phyloP scores from a whole-genome alignment of 2,797 vertebrate genomes.

The Nothura maculosa region DNA sequence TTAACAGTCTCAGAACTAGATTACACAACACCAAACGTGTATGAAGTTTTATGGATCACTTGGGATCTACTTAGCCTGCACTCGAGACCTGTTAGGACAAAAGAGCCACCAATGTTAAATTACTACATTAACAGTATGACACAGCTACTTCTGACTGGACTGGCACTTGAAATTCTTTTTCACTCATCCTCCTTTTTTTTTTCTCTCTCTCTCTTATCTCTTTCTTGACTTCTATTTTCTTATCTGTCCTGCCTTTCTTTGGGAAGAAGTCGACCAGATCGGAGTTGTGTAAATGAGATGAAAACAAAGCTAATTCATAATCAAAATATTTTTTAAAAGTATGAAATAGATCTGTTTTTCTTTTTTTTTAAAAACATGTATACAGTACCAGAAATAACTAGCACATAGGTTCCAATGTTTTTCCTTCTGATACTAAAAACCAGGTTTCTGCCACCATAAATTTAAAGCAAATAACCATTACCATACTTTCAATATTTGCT shows the following conservation, averaged over 20 bases:
- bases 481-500: constrained; percentile 39
- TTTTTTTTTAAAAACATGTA: neutral
- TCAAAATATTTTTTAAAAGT: neutral
- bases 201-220: neutral
- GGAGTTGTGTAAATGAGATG: neutral
- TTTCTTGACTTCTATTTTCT: neutral
- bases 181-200: neutral
- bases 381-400: neutral
- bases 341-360: neutral
- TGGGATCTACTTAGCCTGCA: neutral
- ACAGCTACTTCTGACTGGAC: neutral
- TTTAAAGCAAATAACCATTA: constrained; percentile 27
- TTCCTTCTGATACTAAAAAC: neutral
- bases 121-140: neutral
- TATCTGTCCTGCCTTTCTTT: no score
- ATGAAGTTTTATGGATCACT: neutral
- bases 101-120: neutral
- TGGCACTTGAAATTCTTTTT: neutral
- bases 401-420: neutral
- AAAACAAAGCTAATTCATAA: neutral
- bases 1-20: neutral
- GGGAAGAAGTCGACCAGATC: neutral
- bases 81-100: neutral
- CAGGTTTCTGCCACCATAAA: neutral
- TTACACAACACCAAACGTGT: neutral